A percentile compares a stretch with the other conserved stretches of the same genome.
phyloP scores from a whole-genome alignment of 2,888 invertebrate species.

The Platypus cylindrus region DNA sequence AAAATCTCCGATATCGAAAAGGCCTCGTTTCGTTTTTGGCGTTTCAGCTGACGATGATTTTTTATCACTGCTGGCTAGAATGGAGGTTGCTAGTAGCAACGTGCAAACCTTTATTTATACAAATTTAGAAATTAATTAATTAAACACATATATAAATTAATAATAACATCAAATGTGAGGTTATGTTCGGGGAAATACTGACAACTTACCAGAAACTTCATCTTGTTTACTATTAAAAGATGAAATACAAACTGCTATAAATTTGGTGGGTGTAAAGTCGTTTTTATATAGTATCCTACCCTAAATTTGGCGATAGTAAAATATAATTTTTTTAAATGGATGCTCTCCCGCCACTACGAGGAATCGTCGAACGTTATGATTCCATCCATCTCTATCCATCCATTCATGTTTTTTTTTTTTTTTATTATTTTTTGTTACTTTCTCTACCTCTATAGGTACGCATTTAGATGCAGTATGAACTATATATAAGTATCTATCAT shows the following conservation, averaged over 20 bases:
- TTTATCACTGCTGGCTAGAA: slow-evolving; percentile 8
- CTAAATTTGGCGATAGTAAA: slow-evolving; percentile 23
- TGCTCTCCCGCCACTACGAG: no score
- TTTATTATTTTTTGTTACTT: no score
- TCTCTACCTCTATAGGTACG: no score
- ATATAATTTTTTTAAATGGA: no score
- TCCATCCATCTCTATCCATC: no score
- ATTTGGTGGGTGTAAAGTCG: slow-evolving; percentile 19
- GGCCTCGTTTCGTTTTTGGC: slow-evolving; percentile 23
- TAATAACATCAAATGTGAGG: background rate
- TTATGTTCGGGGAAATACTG: background rate
- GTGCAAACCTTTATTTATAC: slow-evolving; percentile 20
- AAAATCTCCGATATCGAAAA: slow-evolving; percentile 19
- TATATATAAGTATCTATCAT: no score
- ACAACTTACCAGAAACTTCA: slow-evolving; percentile 25
- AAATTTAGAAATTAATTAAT: slow-evolving; percentile 1
- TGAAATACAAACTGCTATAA: slow-evolving; percentile 23
- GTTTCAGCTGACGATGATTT: slow-evolving; percentile 19
- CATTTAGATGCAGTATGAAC: no score
- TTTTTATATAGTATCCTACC: slow-evolving; percentile 26
- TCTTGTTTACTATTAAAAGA: slow-evolving; percentile 20
- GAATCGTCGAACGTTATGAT: no score
- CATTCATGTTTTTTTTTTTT: no score
- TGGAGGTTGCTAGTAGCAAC: slow-evolving; percentile 18
- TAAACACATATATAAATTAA: background rate